Base-by-base conservation (phyloP, 2,888 invertebrate species). In the Sepioteuthis lessoniana region DNA sequence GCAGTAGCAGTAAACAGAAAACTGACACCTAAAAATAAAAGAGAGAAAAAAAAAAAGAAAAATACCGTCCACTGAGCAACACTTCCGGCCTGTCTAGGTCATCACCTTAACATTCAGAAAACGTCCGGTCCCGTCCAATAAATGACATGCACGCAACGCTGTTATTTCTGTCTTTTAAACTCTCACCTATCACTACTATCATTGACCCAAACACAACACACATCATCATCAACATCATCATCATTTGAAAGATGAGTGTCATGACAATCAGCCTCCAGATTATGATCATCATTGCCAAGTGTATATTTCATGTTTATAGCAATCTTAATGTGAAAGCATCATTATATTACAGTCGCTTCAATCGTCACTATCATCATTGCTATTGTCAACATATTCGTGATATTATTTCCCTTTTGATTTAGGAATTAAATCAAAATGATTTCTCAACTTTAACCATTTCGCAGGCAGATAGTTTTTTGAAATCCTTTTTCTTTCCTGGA, bases 81-180 rank as follows among this genome's bases (percentile, higher is more conserved):
- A 76, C 76, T 76, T 76, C 76, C 76, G 76, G 16, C 76, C n/a
- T 35, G 76, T 76, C 76, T n/a, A 35, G 76, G 76, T 76, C 76
- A 76, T 76, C 76, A 35, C n/a, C 19, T 76, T 76, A n/a, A n/a
- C 76, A n/a, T 35, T 76, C 76, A 10, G 76, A 76, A 76, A 42
- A 35, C 35, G 16, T 16, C 13, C 35, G n/a, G 76, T n/a, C 16
- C n/a, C 76, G n/a, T 16, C n/a, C 76, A n/a, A 76, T 2, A 16
- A 76, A n/a, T 76, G 76, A 76, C 76, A 76, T 76, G 76, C 76
- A 76, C 76, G 76, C 76, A 76, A 76, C 13, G n/a, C n/a, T 76
- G 76, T 76, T 76, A 76, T 76, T 76, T 76, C 76, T 35, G 35
- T n/a, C 35, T 76, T 10, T 76, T n/a, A 76, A 76, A 35, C 10